Base-by-base conservation (phyloP, 2,113 vertebrate species). In the Mesembrinibis cayennensis region DNA sequence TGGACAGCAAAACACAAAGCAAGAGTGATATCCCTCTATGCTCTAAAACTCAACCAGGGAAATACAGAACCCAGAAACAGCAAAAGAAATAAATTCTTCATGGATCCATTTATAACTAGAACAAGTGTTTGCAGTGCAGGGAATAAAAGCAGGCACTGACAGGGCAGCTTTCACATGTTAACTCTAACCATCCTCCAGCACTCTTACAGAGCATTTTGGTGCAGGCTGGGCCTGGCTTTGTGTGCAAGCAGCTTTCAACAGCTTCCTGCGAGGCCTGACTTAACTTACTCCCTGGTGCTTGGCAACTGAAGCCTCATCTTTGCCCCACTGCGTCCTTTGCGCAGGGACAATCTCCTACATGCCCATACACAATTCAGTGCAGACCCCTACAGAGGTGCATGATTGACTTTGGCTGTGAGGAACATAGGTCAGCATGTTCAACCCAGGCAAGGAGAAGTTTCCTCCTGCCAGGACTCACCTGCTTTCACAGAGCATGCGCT, bases 71-170 rank as follows among this genome's bases (percentile, higher is more conserved):
- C 77, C 94, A 91, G 94, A 88, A 93, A 73, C 34, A 90, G 89
- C 55, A 59, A 50, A 90, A 89, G 84, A 87, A 96, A 96, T 96
- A 90, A 94, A 96, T 95, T 90, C 96, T 90, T 91, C 87, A 44
- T 52, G 50, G 78, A 16, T 17, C 89, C 91, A 90, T 97, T 96
- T 88, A 85, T 95, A 95, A 88, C 58, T 87, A 90, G 93, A 90
- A 67, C 66, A 93, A 91, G 93, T 25, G 49, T 87, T 91, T 82
- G 93, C 87, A 77, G 89, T 7, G 74, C 81, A 86, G 95, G 58
- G 91, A 87, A 69, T 50, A 77, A 80, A 63, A 79, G 65, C 80
- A 79, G 70, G 81, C n/a, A 38, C 44, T 77, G 88, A 17, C 44
- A 84, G 83, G 77, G 61, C 83, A 87, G 73, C 72, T 74, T 40